A percentile compares a stretch with the other conserved stretches of the same genome.
Conservation (phyloP, 1,140 invertebrate species). For the Kradibia gibbosae region DNA sequence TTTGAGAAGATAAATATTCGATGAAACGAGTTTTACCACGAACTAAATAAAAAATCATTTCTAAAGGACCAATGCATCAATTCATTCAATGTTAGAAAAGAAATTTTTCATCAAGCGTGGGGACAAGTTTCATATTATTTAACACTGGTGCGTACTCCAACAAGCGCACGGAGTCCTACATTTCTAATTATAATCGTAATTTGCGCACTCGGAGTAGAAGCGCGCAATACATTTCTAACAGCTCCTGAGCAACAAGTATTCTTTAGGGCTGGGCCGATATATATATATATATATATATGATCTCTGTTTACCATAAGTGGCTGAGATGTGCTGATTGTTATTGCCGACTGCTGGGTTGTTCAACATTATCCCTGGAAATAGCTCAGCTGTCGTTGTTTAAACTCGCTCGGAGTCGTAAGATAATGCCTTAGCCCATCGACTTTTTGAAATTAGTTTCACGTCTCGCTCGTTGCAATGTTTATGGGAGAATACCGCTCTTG, state of each 20-base stretch:
- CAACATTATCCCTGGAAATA: conserved; percentile 1
- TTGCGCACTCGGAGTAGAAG: not conserved
- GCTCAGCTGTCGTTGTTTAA: not conserved
- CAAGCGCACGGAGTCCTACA: not conserved
- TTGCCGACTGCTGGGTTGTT: conserved; percentile 13
- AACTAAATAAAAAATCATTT: no score
- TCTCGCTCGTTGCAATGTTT: not conserved
- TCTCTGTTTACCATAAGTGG: conserved; percentile 29
- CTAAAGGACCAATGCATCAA: not conserved
- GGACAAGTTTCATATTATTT: not conserved
- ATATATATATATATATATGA: no score
- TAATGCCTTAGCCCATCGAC: not conserved
- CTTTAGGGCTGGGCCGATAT: not conserved
- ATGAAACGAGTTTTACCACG: no score
- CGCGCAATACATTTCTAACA: conserved; percentile 26
- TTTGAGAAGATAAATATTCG: no score
- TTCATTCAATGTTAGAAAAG: not conserved
- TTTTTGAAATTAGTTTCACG: not conserved
- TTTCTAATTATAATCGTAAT: conserved; percentile 18
- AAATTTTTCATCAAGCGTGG: not conserved
- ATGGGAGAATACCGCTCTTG: not conserved
- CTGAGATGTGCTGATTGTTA: conserved; percentile 33
- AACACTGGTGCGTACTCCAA: not conserved
- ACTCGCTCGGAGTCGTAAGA: not conserved
- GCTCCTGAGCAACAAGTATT: conserved; percentile 29